Evolutionary conservation across 2,113 vertebrate genomes (phyloP).

Genomic region (Henicopernis longicauda): DNA sequence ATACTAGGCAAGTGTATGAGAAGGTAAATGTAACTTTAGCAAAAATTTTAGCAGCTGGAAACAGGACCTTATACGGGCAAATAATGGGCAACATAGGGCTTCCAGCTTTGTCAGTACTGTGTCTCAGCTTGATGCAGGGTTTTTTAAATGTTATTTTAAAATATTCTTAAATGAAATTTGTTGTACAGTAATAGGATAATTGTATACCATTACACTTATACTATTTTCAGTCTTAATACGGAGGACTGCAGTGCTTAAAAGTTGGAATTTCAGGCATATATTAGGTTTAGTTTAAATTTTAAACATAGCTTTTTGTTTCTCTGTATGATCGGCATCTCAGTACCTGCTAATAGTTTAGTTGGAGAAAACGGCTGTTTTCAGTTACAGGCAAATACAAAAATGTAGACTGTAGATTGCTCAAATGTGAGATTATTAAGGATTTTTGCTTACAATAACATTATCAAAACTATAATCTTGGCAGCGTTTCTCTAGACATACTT

Average conservation of each 20-base stretch:
- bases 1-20: background rate
- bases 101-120: background rate
- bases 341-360: background rate
- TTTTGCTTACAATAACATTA: background rate
- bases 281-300: background rate
- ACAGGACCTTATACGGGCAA: background rate
- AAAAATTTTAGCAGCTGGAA: background rate
- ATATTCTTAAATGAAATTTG: background rate
- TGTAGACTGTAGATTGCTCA: background rate
- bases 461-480: conserved; percentile 2
- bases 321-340: background rate
- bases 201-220: background rate
- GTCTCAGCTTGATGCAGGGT: background rate
- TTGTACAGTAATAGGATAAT: background rate
- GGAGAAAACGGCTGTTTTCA: background rate
- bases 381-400: background rate
- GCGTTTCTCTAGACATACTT: background rate
- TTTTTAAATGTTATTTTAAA: background rate
- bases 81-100: background rate
- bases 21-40: background rate
- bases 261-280: background rate
- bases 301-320: background rate
- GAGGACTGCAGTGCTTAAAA: background rate
- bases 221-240: background rate
- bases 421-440: background rate